Evolutionary conservation across 2,113 vertebrate genomes (phyloP), one percentile per base, ranked within the genome.

Genomic region (Odocoileus virginianus): DNA sequence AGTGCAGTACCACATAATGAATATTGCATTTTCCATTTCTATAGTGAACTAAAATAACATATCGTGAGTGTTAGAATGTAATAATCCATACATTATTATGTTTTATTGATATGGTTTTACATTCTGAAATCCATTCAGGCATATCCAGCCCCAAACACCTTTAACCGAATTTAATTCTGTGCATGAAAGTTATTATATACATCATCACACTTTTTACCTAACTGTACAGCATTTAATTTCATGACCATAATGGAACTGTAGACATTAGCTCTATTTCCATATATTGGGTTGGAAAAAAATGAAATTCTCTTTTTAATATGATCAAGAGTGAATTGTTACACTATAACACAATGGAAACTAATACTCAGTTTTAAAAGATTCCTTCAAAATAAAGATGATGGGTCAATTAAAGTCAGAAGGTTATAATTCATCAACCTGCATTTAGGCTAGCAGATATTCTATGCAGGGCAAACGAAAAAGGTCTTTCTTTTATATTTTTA

Each of bases 321-420:
- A 98, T 89, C 7, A 50, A 94, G 52, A 36, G 52, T 89, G 55
- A 81, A 97, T 94, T 98, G 86, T 90, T 97, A 87, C 21, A 97
- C 54, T 81, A 4, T 92, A 61, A 43, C 28, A 79, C 64, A 98
- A 98, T 97, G 98, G 98, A 98, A 99, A 98, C 83, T 94, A 98
- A 98, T 97, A 91, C 52, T 98, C 64, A 97, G 12, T 76, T 71
- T 81, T 96, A 97, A 96, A 47, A 52, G 58, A 43, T 89, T 33
- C 97, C 40, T 28, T 91, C 89, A 96, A 47, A 95, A 9, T 84
- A 71, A 30, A 98, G 57, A 94, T 98, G 90, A 98, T 94, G 27
- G 82, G 96, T 98, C 98, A 98, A 88, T 97, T 98, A 98, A 98
- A 98, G 74, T 95, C 94, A 97, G 43, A 45, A 98, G 74, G 13